Evolutionary conservation across 2,113 vertebrate species (phyloP), one percentile per base, ranked within the genome.

Genomic region (Jacana jacana): DNA sequence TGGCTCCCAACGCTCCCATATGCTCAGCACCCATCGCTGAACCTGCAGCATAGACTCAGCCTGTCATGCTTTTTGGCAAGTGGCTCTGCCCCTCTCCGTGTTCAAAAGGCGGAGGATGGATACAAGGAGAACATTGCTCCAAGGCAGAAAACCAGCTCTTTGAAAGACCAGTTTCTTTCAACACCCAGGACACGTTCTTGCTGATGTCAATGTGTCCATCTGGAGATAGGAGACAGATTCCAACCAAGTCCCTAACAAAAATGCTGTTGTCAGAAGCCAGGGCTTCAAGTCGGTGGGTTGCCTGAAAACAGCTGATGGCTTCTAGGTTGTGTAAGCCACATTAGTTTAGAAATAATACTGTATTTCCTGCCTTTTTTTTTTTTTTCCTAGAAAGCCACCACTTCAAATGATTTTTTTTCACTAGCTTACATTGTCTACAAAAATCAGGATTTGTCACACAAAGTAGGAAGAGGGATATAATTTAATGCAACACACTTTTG

Each of bases 21-120:
- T 1, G 0, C 3, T 25, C 31, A 22, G 6, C 30, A 51, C 4
- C 65, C 2, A 0, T 0, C 13, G 42, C 42, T 42, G 17, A 54
- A 54, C 30, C 52, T 28, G 30, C 17, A 54, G 28, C 52, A 54
- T 30, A 30, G 4, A 2, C 42, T 24, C 8, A 0, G 65, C 19
- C 66, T 12, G 14, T 0, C 33, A 35, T 0, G 6, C 19, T 17
- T 42, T 12, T 31, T 33, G 55, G 60, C 22, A 55, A 80, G 65
- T 2, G 1, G 30, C 39, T 60, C 44, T 48, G 52, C 44, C 1
- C 3, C 42, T 17, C 37, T 48, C 66, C 3, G 0, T 12, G 5
- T 20, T 39, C 61, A 72, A 72, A 63, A 37, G 52, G 22, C n/a
- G 46, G 33, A 92, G 42, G 42, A 23, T 27, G 25, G 60, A 33